Conservation (phyloP, 2,113 vertebrate species). For the Oncorhynchus nerka region DNA sequence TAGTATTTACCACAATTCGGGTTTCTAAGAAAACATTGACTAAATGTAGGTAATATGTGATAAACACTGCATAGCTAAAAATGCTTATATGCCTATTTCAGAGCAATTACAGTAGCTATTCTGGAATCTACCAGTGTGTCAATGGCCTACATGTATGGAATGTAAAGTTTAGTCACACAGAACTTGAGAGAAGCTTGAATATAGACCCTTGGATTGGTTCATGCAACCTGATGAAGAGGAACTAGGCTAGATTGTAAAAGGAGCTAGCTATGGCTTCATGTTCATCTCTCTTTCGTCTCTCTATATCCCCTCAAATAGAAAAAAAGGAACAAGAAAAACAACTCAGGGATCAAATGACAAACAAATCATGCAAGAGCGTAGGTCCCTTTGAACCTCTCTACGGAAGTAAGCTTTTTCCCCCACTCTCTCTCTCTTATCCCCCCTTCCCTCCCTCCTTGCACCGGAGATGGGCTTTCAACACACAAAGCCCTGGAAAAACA, state of each 20-base stretch:
- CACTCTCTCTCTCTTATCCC: constrained; percentile 11
- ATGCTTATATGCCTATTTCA: neutral
- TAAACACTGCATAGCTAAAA: neutral
- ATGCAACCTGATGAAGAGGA: constrained; percentile 29
- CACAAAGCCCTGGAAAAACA: constrained; percentile 59
- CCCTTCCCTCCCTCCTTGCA: constrained; percentile 24
- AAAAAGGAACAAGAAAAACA: constrained; percentile 22
- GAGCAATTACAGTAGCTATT: neutral
- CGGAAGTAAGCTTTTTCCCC: constrained; percentile 50
- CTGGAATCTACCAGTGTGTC: neutral
- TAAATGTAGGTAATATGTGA: neutral
- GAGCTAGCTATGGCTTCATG: constrained; percentile 31
- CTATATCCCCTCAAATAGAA: constrained; percentile 31
- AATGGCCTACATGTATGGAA: neutral
- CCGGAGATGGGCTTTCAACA: constrained; percentile 58
- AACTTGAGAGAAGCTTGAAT: constrained; percentile 26
- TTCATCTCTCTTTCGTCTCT: neutral
- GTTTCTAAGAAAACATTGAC: neutral
- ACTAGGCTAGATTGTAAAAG: constrained; percentile 14
- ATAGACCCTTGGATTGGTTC: constrained; percentile 38
- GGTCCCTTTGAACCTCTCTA: constrained; percentile 50
- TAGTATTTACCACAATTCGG: constrained; percentile 7
- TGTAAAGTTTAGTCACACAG: constrained; percentile 12
- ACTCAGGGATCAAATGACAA: constrained; percentile 59
- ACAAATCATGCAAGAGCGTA: constrained; percentile 51